These are phyloP conservation scores for Xenopus borealis DNA, from an alignment of 2,113 vertebrate genomes.

Conservation along the genomic window DNA sequence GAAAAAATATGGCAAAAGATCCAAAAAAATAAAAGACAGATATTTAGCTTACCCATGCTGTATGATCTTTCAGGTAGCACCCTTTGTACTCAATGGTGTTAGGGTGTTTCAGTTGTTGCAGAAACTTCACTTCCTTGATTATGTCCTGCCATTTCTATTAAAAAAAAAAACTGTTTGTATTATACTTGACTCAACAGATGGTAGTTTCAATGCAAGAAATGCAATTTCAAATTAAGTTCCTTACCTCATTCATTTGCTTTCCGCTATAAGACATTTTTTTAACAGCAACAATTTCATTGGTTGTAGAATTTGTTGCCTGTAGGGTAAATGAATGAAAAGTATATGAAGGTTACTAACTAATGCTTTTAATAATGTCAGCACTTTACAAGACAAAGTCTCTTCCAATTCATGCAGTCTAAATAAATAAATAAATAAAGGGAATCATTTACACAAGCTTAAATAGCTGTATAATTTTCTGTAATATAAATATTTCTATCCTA, in stretches of 20 bases:
- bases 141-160: slow-evolving; percentile 98
- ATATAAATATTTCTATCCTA: too few species aligned
- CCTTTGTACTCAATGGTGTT: slow-evolving; percentile 98
- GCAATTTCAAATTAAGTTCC: slow-evolving; percentile 24
- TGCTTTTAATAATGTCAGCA: too few species aligned
- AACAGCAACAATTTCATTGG: slow-evolving; percentile 96
- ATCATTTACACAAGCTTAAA: too few species aligned
- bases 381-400: too few species aligned
- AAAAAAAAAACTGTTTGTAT: background rate
- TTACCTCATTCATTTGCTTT: slow-evolving; percentile 94
- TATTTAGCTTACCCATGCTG: slow-evolving; percentile 87
- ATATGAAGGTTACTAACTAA: background rate
- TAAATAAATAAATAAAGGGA: too few species aligned
- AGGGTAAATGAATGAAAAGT: slow-evolving; percentile 3
- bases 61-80: slow-evolving; percentile 97
- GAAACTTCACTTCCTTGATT: slow-evolving; percentile 97
- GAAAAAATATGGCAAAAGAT: too few species aligned
- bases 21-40: background rate
- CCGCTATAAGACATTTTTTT: slow-evolving; percentile 99
- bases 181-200: background rate
- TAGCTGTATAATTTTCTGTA: too few species aligned
- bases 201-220: background rate
- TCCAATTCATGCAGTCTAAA: too few species aligned
- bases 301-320: slow-evolving; percentile 91
- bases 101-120: slow-evolving; percentile 90